Evolutionary conservation across 2,888 invertebrate species (phyloP).

Genomic region (Zhuqinia jingwanae): DNA sequence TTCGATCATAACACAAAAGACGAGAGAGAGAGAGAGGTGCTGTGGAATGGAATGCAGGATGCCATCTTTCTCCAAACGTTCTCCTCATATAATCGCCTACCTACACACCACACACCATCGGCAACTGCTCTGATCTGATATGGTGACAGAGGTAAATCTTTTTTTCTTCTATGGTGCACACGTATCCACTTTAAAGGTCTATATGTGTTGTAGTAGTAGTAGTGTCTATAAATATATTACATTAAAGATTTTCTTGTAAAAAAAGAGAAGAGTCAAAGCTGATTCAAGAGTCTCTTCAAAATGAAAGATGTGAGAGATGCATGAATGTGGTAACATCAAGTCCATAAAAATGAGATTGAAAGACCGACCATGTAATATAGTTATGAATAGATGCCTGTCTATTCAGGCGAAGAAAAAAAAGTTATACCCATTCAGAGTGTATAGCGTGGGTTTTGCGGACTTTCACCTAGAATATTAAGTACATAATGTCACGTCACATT

Average conservation of each 20-base stretch:
- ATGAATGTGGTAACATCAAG: not conserved
- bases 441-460: not conserved
- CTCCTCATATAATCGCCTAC: not conserved
- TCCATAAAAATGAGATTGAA: conserved; percentile 38
- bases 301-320: not conserved
- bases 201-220: too few species aligned
- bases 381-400: not conserved
- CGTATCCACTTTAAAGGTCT: not conserved
- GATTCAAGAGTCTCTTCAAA: not conserved
- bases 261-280: not conserved
- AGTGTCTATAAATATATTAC: not conserved
- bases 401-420: not conserved
- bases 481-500: conserved; percentile 17
- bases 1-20: conserved; percentile 31
- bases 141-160: not conserved
- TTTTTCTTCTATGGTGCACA: not conserved
- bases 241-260: not conserved
- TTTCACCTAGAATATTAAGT: not conserved
- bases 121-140: not conserved
- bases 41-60: conserved; percentile 32
- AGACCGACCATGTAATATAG: not conserved
- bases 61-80: not conserved
- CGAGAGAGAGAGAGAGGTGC: not conserved
- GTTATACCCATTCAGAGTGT: not conserved
- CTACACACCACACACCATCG: too few species aligned